These are phyloP conservation scores for Salminus brasiliensis DNA, from an alignment of 2,113 vertebrate genomes.

Conservation along the genomic window DNA sequence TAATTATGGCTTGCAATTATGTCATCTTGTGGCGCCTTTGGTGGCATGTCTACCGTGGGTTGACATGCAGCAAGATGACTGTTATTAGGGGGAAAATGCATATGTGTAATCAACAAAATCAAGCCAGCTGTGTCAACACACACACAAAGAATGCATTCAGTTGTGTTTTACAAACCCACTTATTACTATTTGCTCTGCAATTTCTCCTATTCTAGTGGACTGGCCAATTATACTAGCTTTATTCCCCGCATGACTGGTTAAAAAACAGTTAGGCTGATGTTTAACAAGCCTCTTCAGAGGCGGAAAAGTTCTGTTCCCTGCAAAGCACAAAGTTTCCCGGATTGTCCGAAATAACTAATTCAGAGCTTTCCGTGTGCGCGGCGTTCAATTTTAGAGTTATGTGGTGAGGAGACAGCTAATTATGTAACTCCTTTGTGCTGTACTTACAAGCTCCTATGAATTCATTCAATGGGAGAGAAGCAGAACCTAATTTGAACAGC, in stretches of 20 bases:
- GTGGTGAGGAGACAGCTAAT: not conserved
- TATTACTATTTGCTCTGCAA: not conserved
- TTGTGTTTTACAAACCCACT: not conserved
- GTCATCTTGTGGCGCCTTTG: not conserved
- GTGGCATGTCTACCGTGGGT: not conserved
- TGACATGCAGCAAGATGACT: not conserved
- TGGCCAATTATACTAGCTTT: not conserved
- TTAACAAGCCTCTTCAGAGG: conserved; percentile 5
- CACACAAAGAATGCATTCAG: not conserved
- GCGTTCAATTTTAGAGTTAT: not conserved
- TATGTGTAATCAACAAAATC: not conserved
- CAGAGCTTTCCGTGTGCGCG: not conserved
- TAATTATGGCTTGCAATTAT: conserved; percentile 3
- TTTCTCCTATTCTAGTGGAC: not conserved
- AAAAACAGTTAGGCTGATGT: not conserved
- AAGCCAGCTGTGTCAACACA: not conserved
- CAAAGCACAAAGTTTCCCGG: not conserved
- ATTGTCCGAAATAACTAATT: not conserved
- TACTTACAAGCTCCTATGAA: not conserved
- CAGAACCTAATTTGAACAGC: not conserved
- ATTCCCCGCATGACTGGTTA: not conserved
- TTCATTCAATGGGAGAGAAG: not conserved
- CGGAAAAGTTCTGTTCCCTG: not conserved
- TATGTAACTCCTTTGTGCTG: not conserved
- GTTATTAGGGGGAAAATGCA: not conserved